Conservation (phyloP, 1,140 invertebrate genomes). For the Calycopis cecrops region DNA sequence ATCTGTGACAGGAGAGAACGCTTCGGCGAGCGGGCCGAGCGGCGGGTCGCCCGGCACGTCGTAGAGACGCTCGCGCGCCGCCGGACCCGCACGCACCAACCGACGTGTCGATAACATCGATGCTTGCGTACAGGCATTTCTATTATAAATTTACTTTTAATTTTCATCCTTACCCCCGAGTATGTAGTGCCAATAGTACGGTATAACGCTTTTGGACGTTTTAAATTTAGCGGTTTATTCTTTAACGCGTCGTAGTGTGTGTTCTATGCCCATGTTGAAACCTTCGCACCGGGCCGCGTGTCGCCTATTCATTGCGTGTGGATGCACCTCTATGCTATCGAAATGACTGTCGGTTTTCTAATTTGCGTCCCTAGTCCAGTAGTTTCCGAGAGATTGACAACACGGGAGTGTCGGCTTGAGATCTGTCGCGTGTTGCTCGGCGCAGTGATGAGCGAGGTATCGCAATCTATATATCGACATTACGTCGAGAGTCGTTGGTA, state of each 20-base stretch:
- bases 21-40: conserved; percentile 40
- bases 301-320: not conserved
- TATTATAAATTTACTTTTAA: conserved; percentile 9
- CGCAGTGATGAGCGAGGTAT: not conserved
- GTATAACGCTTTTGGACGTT: conserved; percentile 4
- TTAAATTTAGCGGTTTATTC: conserved; percentile 8
- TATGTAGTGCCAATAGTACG: conserved; percentile 11
- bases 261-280: not conserved
- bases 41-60: conserved; percentile 43
- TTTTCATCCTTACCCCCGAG: conserved; percentile 7
- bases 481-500: conserved; percentile 32
- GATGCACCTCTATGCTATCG: not conserved
- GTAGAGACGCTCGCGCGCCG: conserved; percentile 29
- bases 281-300: not conserved
- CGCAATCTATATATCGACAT: not conserved
- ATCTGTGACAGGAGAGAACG: conserved; percentile 35
- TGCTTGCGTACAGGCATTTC: conserved; percentile 7
- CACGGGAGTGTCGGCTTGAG: not conserved
- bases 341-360: not conserved
- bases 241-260: conserved; percentile 7
- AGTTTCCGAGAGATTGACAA: conserved; percentile 1
- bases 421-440: not conserved
- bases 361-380: conserved; percentile 9
- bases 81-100: not conserved
- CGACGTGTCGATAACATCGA: not conserved